Base-by-base conservation (phyloP, 2,113 vertebrate species). In the Siniperca knerii region DNA sequence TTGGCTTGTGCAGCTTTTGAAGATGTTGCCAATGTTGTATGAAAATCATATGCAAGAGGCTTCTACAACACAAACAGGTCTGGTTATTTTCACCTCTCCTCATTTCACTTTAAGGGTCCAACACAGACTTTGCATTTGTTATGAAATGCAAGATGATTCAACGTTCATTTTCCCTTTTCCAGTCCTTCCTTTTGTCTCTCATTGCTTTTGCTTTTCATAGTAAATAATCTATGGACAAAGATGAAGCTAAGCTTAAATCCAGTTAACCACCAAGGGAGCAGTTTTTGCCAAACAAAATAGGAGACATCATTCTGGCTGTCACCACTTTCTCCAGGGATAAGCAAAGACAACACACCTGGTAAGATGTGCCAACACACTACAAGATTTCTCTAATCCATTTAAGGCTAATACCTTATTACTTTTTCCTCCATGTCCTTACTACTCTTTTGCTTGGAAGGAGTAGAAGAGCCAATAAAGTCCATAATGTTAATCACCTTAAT, bases 231-330 rank as follows among this genome's bases (percentile, higher is more conserved):
- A 35, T 18, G 10, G 62, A 25, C 29, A 48, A n/a, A 61, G 23
- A 40, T 37, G 9, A 33, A 73, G 66, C 44, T 52, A 10, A 40
- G 40, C 20, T 69, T 61, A n/a, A 54, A 67, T 79, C 71, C 42
- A 25, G 42, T 15, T 13, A 13, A 73, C 62, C 37, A 75, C 54
- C 80, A 23, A 48, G 35, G 74, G 77, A 79, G 82, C 79, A 13
- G 9, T 81, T 87, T 40, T 42, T 61, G 18, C 35, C 52, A 52
- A 69, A 50, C 70, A 52, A 82, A 77, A 75, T 46, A 40, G 50
- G 33, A 77, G 50, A 35, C 76, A 66, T 79, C 25, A 46, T 13
- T 91, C 87, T 65, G 37, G n/a, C 40, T 81, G 69, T 64, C 70
- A 40, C 52, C 58, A 8, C 25, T 23, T 48, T 72, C 84, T 79